These are phyloP conservation scores for Trachythela sp. DNA, from an alignment of 64 coral and sea anemone genomes.

Conservation along the genomic window DNA sequence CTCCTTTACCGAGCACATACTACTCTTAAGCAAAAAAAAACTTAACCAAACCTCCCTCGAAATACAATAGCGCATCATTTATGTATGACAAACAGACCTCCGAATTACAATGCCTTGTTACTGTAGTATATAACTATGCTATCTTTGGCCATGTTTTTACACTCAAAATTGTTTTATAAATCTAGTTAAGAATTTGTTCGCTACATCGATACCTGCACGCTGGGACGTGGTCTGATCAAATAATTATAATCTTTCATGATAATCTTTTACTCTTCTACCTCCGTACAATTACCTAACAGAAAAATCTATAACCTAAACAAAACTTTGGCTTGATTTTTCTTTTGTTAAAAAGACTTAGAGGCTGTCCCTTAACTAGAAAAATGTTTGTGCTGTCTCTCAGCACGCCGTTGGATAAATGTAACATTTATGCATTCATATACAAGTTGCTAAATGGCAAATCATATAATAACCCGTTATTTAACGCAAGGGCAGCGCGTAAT, in stretches of 20 bases:
- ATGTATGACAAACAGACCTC: no score
- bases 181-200: no score
- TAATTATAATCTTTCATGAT: not conserved
- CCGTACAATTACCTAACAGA: not conserved
- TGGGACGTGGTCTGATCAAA: not conserved
- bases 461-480: not conserved
- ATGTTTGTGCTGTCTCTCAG: not conserved
- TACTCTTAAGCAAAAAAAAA: no score
- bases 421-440: not conserved
- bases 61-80: no score
- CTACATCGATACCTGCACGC: not conserved
- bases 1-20: no score
- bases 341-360: not conserved
- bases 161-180: no score
- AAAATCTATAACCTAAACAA: not conserved
- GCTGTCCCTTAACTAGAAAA: not conserved
- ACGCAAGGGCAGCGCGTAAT: not conserved
- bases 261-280: not conserved
- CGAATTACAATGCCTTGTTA: no score
- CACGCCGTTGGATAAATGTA: not conserved
- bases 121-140: no score
- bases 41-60: no score
- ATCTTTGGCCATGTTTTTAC: no score
- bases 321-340: not conserved
- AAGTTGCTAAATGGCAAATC: not conserved